A percentile compares a stretch with the other conserved stretches of the same genome.
phyloP scores from a whole-genome alignment of 2,113 vertebrate genomes.

The Symphodus melops region DNA sequence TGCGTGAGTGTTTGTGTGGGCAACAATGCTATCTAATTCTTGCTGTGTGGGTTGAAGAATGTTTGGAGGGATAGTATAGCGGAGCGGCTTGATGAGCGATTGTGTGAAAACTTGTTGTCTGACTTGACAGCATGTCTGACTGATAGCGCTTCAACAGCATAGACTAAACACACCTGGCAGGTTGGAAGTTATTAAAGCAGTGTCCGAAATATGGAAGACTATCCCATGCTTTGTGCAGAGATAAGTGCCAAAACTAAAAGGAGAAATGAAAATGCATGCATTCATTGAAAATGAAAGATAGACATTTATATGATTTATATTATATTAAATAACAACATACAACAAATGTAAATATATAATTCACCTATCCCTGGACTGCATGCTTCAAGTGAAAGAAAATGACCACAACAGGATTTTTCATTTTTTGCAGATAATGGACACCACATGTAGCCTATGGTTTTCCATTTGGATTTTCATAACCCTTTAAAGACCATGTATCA shows the following conservation, averaged over 20 bases:
- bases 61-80: constrained; percentile 59
- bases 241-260: constrained; percentile 36
- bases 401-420: neutral
- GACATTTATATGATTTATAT: constrained; percentile 6
- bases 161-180: constrained; percentile 56
- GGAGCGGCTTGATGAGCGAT: constrained; percentile 51
- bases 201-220: constrained; percentile 33
- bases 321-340: neutral
- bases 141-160: constrained; percentile 50
- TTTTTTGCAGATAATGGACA: constrained; percentile 9
- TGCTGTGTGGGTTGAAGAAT: constrained; percentile 57
- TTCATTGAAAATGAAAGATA: constrained; percentile 5
- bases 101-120: constrained; percentile 59
- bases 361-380: constrained; percentile 6
- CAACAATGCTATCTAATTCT: constrained; percentile 58
- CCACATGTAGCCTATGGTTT: neutral
- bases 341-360: constrained; percentile 18
- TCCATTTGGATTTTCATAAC: neutral
- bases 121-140: constrained; percentile 57
- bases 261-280: neutral
- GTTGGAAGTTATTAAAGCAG: constrained; percentile 52
- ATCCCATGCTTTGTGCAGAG: constrained; percentile 27
- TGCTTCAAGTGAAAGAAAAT: constrained; percentile 15
- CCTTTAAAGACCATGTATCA: neutral
- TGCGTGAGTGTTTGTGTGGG: constrained; percentile 63